Evolutionary conservation across 2,888 invertebrate species (phyloP).

Genomic region (Cryptocheilus praepositus): DNA sequence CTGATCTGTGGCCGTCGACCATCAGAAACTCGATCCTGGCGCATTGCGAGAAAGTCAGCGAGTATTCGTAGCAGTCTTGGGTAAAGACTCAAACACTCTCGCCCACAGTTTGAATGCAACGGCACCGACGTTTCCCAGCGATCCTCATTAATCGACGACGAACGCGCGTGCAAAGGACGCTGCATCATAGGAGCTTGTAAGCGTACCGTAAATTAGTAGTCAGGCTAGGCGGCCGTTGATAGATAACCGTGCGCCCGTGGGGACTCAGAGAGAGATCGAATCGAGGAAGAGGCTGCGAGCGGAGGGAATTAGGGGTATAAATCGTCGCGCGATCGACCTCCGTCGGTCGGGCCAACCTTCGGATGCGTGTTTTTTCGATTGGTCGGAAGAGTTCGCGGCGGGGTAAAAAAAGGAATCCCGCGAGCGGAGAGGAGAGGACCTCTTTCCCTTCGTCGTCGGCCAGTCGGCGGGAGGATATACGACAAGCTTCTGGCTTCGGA

Average conservation of each 20-base stretch:
- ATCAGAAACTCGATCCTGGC: too few species aligned
- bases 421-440: constrained; percentile 43
- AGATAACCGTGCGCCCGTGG: constrained; percentile 1
- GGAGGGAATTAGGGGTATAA: constrained; percentile 51
- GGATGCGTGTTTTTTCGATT: constrained; percentile 46
- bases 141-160: too few species aligned
- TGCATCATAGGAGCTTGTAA: constrained; percentile 2
- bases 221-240: not conserved
- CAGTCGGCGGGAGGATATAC: constrained; percentile 52
- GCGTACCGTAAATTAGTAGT: constrained; percentile 2
- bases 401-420: constrained; percentile 5
- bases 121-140: too few species aligned
- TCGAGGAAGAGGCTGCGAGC: constrained; percentile 31
- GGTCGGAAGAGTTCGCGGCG: constrained; percentile 25
- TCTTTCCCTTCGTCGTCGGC: constrained; percentile 36
- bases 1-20: too few species aligned
- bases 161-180: not conserved
- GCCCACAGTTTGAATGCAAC: too few species aligned
- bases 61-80: too few species aligned
- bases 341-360: constrained; percentile 49
- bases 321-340: constrained; percentile 48
- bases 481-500: constrained; percentile 64
- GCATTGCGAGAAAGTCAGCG: too few species aligned
- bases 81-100: too few species aligned
- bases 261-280: not conserved